Percentiles rank a stretch among this genome's conserved stretches.
Conservation (phyloP, 2,113 vertebrate species). For the Crocuta crocuta region DNA sequence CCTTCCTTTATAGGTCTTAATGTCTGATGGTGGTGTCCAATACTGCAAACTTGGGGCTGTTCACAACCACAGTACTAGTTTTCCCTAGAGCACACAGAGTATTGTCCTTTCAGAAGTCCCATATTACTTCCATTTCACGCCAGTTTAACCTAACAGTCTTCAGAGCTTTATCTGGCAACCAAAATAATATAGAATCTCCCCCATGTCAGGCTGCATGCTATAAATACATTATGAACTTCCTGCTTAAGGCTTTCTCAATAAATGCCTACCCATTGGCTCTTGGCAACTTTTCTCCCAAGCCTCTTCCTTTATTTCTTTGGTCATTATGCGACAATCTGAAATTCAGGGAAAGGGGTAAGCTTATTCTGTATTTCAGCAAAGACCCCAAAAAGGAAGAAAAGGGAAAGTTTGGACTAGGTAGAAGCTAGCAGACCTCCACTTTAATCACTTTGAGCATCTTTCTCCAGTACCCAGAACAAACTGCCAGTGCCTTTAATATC, state of each 20-base stretch:
- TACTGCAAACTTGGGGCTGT: slow-evolving; percentile 33
- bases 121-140: neutral
- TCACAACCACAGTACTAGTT: slow-evolving; percentile 10
- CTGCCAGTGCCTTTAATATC: neutral
- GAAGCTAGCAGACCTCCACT: neutral
- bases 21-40: neutral
- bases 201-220: neutral
- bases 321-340: neutral
- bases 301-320: neutral
- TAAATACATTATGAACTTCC: neutral
- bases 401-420: neutral
- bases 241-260: slow-evolving; percentile 39
- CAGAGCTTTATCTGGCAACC: slow-evolving; percentile 15
- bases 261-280: neutral
- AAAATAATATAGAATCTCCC: neutral
- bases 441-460: slow-evolving; percentile 16
- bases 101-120: neutral
- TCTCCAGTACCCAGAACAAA: slow-evolving; percentile 42
- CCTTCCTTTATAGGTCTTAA: slow-evolving; percentile 16
- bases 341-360: neutral
- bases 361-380: slow-evolving; percentile 15
- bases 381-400: slow-evolving; percentile 29
- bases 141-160: slow-evolving; percentile 25
- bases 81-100: neutral
- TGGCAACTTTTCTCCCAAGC: neutral